These are phyloP conservation scores for Calephelis nemesis DNA, from an alignment of 1,140 invertebrate species.

Conservation along the genomic window DNA sequence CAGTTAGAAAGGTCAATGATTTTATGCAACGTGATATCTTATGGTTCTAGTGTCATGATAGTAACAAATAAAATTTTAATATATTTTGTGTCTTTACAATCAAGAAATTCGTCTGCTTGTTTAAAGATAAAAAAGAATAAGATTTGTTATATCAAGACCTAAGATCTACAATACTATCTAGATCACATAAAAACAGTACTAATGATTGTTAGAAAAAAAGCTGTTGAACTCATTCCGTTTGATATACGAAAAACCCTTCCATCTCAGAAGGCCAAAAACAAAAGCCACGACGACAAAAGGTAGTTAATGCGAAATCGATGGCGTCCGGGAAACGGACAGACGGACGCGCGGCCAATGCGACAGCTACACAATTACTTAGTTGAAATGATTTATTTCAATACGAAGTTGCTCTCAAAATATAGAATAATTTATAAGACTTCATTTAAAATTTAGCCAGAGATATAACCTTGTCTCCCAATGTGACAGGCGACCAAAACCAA, in stretches of 20 bases:
- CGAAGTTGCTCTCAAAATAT: background rate
- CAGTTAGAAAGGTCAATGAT: no score
- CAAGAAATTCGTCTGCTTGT: no score
- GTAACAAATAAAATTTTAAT: no score
- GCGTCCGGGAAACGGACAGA: slow-evolving; percentile 8
- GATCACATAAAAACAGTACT: background rate
- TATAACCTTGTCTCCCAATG: no score
- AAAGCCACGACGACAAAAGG: slow-evolving; percentile 10
- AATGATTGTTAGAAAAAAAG: slow-evolving; percentile 11
- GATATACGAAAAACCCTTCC: slow-evolving; percentile 11
- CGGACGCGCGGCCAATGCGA: slow-evolving; percentile 7
- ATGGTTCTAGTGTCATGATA: no score
- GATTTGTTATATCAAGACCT: no score
- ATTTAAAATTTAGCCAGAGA: no score
- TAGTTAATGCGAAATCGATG: slow-evolving; percentile 11
- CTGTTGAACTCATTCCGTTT: background rate
- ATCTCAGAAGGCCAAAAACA: slow-evolving; percentile 14
- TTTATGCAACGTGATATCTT: no score
- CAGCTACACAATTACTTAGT: slow-evolving; percentile 11
- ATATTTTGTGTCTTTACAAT: no score
- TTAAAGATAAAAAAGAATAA: no score
- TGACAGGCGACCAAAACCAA: no score
- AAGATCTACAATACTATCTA: background rate
- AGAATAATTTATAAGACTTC: no score
- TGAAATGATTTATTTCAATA: slow-evolving; percentile 16